A percentile compares a stretch with the other conserved stretches of the same genome.
These are phyloP conservation scores for Abscondita cerata DNA, from an alignment of 2,888 invertebrate genomes.

Conservation along the genomic window DNA sequence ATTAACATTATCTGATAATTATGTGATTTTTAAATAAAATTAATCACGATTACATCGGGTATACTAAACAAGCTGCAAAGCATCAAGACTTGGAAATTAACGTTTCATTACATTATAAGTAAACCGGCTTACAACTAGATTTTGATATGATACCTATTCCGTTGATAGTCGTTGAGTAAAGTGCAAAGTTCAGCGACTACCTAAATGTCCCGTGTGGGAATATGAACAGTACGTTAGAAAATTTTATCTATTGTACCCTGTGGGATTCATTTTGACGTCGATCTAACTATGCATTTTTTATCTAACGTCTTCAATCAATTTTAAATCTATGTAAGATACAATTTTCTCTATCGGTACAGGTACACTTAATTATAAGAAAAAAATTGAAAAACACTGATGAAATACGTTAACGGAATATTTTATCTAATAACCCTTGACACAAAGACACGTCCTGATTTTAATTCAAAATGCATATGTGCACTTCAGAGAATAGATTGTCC, in stretches of 20 bases:
- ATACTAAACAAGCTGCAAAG: too few relatives aligned
- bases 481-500: slow-evolving; percentile 27
- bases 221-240: slow-evolving; percentile 5
- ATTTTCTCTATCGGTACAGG: neutral
- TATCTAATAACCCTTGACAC: neutral
- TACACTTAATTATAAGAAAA: neutral
- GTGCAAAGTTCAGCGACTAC: slow-evolving; percentile 24
- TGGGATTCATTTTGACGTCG: slow-evolving; percentile 1
- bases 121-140: slow-evolving; percentile 6
- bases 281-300: too few relatives aligned
- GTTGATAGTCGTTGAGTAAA: slow-evolving; percentile 11
- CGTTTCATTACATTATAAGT: too few relatives aligned
- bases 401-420: slow-evolving; percentile 11
- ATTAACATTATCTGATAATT: too few relatives aligned
- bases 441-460: slow-evolving; percentile 9
- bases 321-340: too few relatives aligned
- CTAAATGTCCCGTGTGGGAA: slow-evolving; percentile 24
- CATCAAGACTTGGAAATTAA: too few relatives aligned
- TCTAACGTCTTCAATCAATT: too few relatives aligned
- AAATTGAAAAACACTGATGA: neutral
- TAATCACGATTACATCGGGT: too few relatives aligned
- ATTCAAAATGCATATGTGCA: neutral
- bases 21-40: too few relatives aligned
- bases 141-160: slow-evolving; percentile 6
- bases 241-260: neutral